These are phyloP conservation scores for Drosophila leonis DNA, from an alignment of 2,888 invertebrate genomes.

Conservation along the genomic window DNA sequence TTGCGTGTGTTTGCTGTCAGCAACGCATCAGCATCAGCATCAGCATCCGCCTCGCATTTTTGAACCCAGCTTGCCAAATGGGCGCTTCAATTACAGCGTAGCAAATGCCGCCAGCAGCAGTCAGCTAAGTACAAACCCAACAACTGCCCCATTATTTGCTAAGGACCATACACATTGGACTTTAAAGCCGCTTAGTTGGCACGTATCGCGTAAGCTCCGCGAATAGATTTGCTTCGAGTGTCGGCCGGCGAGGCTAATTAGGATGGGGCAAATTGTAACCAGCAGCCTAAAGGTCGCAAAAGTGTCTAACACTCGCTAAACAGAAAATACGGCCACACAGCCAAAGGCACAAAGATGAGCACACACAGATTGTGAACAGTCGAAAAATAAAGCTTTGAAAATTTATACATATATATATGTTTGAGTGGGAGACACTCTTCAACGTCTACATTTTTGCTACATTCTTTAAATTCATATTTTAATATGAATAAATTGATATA, in stretches of 20 bases:
- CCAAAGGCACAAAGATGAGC: background rate
- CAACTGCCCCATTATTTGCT: conserved; percentile 37
- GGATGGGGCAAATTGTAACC: conserved; percentile 24
- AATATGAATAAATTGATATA: background rate
- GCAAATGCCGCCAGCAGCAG: conserved; percentile 49
- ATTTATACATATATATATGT: background rate
- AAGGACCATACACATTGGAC: conserved; percentile 28
- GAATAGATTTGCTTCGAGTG: conserved; percentile 45
- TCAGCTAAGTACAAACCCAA: conserved; percentile 7
- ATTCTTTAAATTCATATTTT: background rate
- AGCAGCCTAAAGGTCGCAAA: conserved; percentile 3
- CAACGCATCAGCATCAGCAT: conserved; percentile 48
- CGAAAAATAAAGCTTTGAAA: background rate
- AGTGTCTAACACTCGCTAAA: conserved; percentile 17
- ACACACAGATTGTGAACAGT: conserved; percentile 1
- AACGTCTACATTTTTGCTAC: background rate
- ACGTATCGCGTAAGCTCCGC: conserved; percentile 22
- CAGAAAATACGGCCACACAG: background rate
- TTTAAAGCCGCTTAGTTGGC: conserved; percentile 65
- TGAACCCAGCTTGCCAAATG: conserved; percentile 35
- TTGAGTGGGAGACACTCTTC: background rate
- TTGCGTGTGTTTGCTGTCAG: conserved; percentile 70
- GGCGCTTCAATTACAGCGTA: conserved; percentile 68
- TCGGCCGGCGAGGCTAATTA: conserved; percentile 53
- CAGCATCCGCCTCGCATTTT: conserved; percentile 51